Conservation (phyloP, 2,888 invertebrate species). For the Podabrus alpinus region DNA sequence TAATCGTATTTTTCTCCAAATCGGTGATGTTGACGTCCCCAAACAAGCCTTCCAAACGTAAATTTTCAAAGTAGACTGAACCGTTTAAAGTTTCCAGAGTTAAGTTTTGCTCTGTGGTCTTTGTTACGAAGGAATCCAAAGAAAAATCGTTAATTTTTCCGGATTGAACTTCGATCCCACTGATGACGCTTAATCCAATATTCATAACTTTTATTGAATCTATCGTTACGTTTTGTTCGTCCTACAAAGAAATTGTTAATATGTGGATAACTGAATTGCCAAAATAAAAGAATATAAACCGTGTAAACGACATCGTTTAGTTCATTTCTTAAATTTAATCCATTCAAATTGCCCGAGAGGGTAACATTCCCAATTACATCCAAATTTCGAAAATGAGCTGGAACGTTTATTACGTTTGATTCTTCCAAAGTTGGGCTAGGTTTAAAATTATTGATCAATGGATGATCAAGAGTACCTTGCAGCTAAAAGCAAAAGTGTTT, state of each 20-base stretch:
- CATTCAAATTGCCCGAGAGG: slow-evolving; percentile 55
- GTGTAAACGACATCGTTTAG: slow-evolving; percentile 59
- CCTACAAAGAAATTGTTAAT: slow-evolving; percentile 12
- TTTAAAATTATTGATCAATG: slow-evolving; percentile 52
- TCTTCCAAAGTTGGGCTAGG: slow-evolving; percentile 58
- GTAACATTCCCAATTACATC: slow-evolving; percentile 58
- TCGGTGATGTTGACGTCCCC: slow-evolving; percentile 55
- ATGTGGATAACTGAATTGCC: neutral
- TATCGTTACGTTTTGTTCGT: slow-evolving; percentile 50
- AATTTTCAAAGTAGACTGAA: slow-evolving; percentile 55
- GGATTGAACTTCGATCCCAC: slow-evolving; percentile 53
- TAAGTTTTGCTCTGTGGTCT: slow-evolving; percentile 57
- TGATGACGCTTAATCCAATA: slow-evolving; percentile 49
- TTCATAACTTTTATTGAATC: slow-evolving; percentile 57
- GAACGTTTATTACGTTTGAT: slow-evolving; percentile 50
- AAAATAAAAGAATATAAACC: slow-evolving; percentile 33
- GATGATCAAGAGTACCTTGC: slow-evolving; percentile 57
- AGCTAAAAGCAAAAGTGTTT: slow-evolving; percentile 50
- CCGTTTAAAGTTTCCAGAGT: slow-evolving; percentile 52
- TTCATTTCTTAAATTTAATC: slow-evolving; percentile 47
- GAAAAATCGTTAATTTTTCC: slow-evolving; percentile 55
- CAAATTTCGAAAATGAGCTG: slow-evolving; percentile 57
- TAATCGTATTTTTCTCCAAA: slow-evolving; percentile 53
- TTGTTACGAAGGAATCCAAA: slow-evolving; percentile 57
- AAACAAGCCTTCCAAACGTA: slow-evolving; percentile 53